Evolutionary conservation across 2,113 vertebrate genomes (phyloP).

Genomic region (Nycticorax nycticorax): DNA sequence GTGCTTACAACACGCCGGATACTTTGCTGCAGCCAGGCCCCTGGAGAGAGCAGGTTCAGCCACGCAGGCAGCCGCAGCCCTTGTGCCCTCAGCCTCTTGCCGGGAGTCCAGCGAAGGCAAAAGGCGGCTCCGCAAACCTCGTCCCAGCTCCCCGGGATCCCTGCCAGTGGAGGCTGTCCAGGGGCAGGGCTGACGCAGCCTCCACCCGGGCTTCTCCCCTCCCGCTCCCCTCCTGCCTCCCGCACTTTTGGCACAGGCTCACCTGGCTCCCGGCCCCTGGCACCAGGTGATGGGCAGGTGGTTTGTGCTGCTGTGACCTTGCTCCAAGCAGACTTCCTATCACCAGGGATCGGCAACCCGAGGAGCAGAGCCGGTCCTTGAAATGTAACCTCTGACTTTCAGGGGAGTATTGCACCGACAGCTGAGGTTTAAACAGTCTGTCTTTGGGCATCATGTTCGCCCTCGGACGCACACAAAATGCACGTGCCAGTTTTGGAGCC

Average conservation of each 20-base stretch:
- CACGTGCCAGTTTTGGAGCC: neutral
- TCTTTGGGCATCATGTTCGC: neutral
- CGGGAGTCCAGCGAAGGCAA: neutral
- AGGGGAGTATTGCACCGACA: neutral
- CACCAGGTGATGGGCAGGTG: conserved; percentile 27
- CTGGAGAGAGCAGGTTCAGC: neutral
- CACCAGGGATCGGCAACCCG: conserved; percentile 34
- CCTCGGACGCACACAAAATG: neutral
- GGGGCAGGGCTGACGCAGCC: neutral
- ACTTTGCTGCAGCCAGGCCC: neutral
- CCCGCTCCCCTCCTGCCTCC: neutral
- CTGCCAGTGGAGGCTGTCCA: neutral
- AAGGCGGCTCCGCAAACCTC: neutral
- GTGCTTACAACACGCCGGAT: neutral
- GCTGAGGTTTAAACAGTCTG: neutral
- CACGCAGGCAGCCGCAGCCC: neutral
- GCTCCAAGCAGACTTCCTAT: conserved; percentile 65
- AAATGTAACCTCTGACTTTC: conserved; percentile 40
- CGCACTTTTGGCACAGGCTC: neutral
- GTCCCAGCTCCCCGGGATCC: fast-evolving
- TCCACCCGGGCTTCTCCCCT: neutral
- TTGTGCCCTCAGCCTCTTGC: neutral
- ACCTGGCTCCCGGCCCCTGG: conserved; percentile 48
- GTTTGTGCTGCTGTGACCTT: conserved; percentile 63
- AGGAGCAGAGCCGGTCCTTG: neutral